Evolutionary conservation across 2,797 vertebrate species (phyloP), one percentile per base, ranked within the genome.

Genomic region (Oreortyx pictus): DNA sequence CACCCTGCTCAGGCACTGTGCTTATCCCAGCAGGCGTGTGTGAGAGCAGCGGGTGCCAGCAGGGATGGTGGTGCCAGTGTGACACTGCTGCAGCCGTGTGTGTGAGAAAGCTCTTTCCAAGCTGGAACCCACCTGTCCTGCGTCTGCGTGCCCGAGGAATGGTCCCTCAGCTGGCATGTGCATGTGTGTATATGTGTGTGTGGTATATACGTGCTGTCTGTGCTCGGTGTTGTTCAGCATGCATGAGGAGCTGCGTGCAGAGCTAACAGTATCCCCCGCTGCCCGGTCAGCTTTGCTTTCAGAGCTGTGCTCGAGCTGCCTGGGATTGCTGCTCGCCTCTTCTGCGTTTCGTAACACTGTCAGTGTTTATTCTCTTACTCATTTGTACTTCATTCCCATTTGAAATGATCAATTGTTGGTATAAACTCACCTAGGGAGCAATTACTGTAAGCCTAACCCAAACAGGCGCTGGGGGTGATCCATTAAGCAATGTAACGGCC

Each of bases 361-460:
- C 94, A 82, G 67, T 94, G 82, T 93, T 96, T 92, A 84, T 92
- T 93, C 91, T 92, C 71, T 76, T 91, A 91, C 67, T 93, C 89
- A 66, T 88, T 95, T 89, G 89, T 95, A 79, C 94, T 94, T 88
- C 89, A 93, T 92, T 86, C 85, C 87, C 60, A 89, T 89, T 86
- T 91, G 80, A 91, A 93, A 83, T 6, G 56, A 95, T 92, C 89
- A 71, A 18, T 83, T 95, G 94, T 94, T 81, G 88, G 92, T 89
- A 86, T 81, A 92, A 93, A 70, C 83, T 95, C 96, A 95, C 96
- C 96, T 92, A 86, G 95, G 95, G 94, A 95, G 89, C 91, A 93
- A 91, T 96, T 95, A 95, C 86, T 76, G 64, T 73, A 66, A 93
- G 89, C 94, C 83, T 83, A 95, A 93, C 95, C 96, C 96, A 96